A percentile compares a stretch with the other conserved stretches of the same genome.
Evolutionary conservation across 1,140 invertebrate genomes (phyloP).

Genomic region (Acromyrmex heyeri): DNA sequence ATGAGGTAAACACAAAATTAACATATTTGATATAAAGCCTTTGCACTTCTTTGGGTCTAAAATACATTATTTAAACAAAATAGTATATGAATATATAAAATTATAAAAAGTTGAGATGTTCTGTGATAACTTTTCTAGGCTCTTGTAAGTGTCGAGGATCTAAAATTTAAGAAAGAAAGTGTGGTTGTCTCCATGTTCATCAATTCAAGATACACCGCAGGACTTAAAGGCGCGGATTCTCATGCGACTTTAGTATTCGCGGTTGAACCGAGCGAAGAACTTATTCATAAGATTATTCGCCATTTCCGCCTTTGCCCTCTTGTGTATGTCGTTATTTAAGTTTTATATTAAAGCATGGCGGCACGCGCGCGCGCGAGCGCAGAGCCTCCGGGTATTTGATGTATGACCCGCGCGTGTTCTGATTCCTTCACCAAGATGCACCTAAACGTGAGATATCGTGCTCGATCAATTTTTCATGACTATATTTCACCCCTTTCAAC

Average conservation of each 20-base stretch:
- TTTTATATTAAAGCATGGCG: conserved; percentile 85
- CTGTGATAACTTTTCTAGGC: neutral
- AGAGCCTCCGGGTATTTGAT: conserved; percentile 82
- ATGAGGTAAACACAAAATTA: neutral
- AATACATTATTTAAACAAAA: neutral
- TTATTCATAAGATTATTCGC: conserved; percentile 85
- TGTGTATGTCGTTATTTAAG: conserved; percentile 86
- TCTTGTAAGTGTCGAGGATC: neutral
- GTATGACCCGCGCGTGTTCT: conserved; percentile 85
- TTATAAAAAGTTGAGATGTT: neutral
- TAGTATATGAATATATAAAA: conserved; percentile 1
- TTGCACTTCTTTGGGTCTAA: neutral
- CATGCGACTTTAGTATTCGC: conserved; percentile 51
- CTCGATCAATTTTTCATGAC: conserved; percentile 87
- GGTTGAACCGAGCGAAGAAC: conserved; percentile 68
- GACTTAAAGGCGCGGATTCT: conserved; percentile 38
- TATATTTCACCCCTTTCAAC: conserved; percentile 55
- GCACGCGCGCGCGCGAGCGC: conserved; percentile 31
- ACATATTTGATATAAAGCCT: neutral
- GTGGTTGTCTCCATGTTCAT: neutral
- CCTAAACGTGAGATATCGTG: conserved; percentile 86
- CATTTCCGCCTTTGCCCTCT: conserved; percentile 78
- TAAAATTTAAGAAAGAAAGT: neutral
- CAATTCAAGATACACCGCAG: conserved; percentile 9
- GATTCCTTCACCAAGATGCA: conserved; percentile 80